phyloP scores from a whole-genome alignment of 1,140 invertebrate species.

The Pemphigus obesinymphae region DNA sequence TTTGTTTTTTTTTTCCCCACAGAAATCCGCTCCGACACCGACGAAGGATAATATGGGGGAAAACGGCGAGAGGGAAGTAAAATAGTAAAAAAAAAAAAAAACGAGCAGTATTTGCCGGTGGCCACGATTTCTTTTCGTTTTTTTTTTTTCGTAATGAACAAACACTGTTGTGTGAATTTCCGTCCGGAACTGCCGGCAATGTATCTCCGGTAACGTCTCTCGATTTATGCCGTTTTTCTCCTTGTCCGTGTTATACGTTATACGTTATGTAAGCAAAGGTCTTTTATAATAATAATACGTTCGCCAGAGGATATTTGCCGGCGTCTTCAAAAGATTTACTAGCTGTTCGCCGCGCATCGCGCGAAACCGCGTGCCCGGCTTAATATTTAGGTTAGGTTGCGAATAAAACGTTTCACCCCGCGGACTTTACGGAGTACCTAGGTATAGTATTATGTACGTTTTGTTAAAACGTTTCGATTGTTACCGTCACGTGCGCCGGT shows the following conservation, averaged over 20 bases:
- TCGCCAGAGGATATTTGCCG: not conserved
- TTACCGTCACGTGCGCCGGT: not conserved
- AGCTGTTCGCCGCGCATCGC: not conserved
- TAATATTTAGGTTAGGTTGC: not conserved
- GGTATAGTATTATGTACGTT: not conserved
- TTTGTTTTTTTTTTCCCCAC: no score
- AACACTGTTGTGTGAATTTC: slow-evolving; percentile 13
- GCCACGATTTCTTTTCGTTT: not conserved
- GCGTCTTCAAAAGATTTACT: slow-evolving; percentile 25
- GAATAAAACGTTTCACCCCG: not conserved
- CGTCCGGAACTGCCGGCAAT: not conserved
- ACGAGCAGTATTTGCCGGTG: not conserved
- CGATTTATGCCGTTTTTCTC: not conserved
- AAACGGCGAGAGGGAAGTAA: not conserved
- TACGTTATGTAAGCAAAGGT: not conserved
- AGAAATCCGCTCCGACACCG: no score
- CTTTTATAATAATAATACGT: not conserved
- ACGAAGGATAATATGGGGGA: not conserved
- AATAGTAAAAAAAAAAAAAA: not conserved
- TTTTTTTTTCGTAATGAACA: not conserved
- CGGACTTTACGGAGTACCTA: not conserved
- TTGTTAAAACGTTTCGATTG: not conserved
- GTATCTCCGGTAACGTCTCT: slow-evolving; percentile 5
- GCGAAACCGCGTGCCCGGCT: not conserved
- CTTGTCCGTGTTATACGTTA: not conserved